phyloP scores from a whole-genome alignment of 2,113 vertebrate genomes.

The Shinisaurus crocodilurus region DNA sequence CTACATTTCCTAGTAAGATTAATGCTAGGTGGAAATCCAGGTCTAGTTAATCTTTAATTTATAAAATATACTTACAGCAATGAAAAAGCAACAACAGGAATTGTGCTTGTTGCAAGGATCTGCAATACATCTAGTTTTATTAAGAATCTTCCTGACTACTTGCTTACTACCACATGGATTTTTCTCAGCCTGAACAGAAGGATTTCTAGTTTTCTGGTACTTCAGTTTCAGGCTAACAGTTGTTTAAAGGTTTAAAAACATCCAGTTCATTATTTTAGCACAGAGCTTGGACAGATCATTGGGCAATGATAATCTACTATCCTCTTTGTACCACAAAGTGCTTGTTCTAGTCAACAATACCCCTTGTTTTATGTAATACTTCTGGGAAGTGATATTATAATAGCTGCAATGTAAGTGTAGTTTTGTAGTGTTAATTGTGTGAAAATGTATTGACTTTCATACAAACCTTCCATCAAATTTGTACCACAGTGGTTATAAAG shows the following conservation, averaged over 20 bases:
- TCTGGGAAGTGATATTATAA: neutral
- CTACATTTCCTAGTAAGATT: neutral
- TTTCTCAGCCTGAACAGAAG: neutral
- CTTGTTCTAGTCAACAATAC: neutral
- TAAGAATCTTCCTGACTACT: neutral
- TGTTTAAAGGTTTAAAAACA: too few relatives aligned
- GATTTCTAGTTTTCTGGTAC: neutral
- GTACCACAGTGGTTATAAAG: neutral
- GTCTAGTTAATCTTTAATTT: neutral
- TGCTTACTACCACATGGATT: neutral
- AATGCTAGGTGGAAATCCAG: neutral
- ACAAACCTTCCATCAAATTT: neutral
- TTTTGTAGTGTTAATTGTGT: neutral
- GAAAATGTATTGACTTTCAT: neutral
- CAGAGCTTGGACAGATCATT: neutral
- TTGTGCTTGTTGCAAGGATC: too few relatives aligned
- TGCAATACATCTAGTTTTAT: too few relatives aligned
- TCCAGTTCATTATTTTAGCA: neutral
- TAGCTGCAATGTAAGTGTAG: neutral
- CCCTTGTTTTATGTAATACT: neutral
- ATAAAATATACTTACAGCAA: neutral
- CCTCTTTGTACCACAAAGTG: neutral
- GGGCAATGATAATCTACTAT: neutral
- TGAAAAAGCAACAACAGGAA: too few relatives aligned
- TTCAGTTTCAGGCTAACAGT: neutral